Evolutionary conservation across 1,140 invertebrate genomes (phyloP).

Genomic region (Gonioctena quinquepunctata): DNA sequence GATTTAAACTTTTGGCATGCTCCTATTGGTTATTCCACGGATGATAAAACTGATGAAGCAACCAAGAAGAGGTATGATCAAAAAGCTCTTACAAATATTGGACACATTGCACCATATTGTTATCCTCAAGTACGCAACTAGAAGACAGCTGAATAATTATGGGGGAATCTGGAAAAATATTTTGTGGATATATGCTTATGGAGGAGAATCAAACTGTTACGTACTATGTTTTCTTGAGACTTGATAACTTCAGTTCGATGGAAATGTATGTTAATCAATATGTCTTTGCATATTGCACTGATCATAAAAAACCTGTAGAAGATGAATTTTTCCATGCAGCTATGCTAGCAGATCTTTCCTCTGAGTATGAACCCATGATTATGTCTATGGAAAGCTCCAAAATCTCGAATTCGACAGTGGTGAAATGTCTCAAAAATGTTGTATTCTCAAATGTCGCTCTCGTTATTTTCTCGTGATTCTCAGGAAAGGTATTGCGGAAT

Average conservation of each 20-base stretch:
- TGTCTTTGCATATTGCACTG: constrained; percentile 8
- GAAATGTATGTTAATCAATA: constrained; percentile 27
- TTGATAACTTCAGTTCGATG: constrained; percentile 23
- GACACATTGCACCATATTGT: neutral
- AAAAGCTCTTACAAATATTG: neutral
- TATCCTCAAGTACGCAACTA: constrained; percentile 22
- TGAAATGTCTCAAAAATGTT: too few relatives aligned
- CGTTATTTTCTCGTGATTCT: too few relatives aligned
- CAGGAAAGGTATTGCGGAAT: too few relatives aligned
- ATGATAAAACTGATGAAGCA: neutral
- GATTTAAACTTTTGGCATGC: constrained; percentile 18
- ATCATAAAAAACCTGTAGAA: constrained; percentile 31
- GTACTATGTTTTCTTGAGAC: constrained; percentile 27
- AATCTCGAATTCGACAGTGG: too few relatives aligned
- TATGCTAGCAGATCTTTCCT: constrained; percentile 34
- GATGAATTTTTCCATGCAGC: constrained; percentile 36
- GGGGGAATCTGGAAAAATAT: constrained; percentile 12
- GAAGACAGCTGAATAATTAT: constrained; percentile 22
- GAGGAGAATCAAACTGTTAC: constrained; percentile 10
- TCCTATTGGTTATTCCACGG: neutral
- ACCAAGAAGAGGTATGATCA: neutral
- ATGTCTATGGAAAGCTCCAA: constrained; percentile 48
- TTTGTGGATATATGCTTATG: constrained; percentile 28
- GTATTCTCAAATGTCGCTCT: too few relatives aligned
- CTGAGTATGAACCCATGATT: constrained; percentile 43